A percentile compares a stretch with the other conserved stretches of the same genome.
phyloP scores from a whole-genome alignment of 2,888 invertebrate species.

The Electrophaes corylata region DNA sequence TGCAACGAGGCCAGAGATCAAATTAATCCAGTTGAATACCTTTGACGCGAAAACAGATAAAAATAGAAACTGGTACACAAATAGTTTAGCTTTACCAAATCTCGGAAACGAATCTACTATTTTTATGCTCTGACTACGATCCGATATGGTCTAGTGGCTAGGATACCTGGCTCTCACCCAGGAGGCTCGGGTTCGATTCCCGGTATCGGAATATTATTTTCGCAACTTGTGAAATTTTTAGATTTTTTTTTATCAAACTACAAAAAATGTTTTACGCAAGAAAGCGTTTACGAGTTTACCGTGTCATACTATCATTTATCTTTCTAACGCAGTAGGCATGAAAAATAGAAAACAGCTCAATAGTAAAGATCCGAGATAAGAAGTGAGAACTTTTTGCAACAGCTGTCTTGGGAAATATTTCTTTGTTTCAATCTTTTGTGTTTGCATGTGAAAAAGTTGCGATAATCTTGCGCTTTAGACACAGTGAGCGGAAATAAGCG shows the following conservation, averaged over 20 bases:
- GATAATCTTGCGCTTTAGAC: constrained; percentile 46
- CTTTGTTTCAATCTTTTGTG: constrained; percentile 55
- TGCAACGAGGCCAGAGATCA: constrained; percentile 49
- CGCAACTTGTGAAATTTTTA: constrained; percentile 16
- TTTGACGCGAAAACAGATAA: constrained; percentile 19
- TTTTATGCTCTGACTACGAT: constrained; percentile 16
- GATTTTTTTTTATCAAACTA: background rate
- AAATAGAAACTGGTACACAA: background rate
- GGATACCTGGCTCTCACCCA: constrained; percentile 89
- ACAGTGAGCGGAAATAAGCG: constrained; percentile 54
- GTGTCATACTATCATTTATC: constrained; percentile 50
- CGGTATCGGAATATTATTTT: constrained; percentile 78
- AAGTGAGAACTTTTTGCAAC: constrained; percentile 55
- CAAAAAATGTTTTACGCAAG: constrained; percentile 26
- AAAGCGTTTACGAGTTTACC: constrained; percentile 35
- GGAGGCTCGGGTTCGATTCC: constrained; percentile 86
- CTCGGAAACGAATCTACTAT: background rate
- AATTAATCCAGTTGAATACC: constrained; percentile 38
- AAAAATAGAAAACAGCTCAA: constrained; percentile 51
- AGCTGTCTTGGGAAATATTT: constrained; percentile 51
- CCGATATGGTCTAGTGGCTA: constrained; percentile 87
- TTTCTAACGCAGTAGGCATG: constrained; percentile 52
- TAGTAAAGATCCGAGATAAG: constrained; percentile 51
- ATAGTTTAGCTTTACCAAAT: too few species aligned
- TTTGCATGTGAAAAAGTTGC: constrained; percentile 48